These are phyloP conservation scores for Myotis myotis DNA, from an alignment of 2,797 vertebrate genomes.

Conservation along the genomic window DNA sequence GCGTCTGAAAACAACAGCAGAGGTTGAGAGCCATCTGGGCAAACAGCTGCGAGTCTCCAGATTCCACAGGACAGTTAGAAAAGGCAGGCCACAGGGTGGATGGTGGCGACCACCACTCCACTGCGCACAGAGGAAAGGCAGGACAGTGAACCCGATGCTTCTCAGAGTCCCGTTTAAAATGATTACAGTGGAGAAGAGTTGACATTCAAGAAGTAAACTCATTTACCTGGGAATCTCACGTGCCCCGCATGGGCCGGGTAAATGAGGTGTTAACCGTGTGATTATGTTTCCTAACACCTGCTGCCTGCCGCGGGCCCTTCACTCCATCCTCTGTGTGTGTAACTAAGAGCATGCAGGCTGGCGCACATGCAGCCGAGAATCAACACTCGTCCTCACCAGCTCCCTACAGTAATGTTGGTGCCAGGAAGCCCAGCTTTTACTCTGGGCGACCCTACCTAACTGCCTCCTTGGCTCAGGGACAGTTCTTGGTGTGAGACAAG, in stretches of 20 bases:
- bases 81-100: rapidly evolving
- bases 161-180: neutral
- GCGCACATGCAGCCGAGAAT: neutral
- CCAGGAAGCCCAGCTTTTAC: neutral
- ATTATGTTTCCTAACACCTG: too few relatives aligned
- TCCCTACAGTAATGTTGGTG: neutral
- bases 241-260: neutral
- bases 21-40: too few relatives aligned
- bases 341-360: neutral
- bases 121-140: too few relatives aligned
- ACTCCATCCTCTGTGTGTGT: too few relatives aligned
- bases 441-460: neutral
- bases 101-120: rapidly evolving
- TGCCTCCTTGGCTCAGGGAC: neutral
- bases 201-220: neutral
- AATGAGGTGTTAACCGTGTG: neutral
- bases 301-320: too few relatives aligned
- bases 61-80: neutral
- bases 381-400: too few relatives aligned
- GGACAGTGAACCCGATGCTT: neutral
- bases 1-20: neutral
- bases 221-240: neutral
- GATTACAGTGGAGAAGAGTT: neutral
- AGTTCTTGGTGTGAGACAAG: neutral
- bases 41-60: neutral